A percentile compares a stretch with the other conserved stretches of the same genome.
These are phyloP conservation scores for Conopomorpha cramerella DNA, from an alignment of 1,140 invertebrate species.

Conservation along the genomic window DNA sequence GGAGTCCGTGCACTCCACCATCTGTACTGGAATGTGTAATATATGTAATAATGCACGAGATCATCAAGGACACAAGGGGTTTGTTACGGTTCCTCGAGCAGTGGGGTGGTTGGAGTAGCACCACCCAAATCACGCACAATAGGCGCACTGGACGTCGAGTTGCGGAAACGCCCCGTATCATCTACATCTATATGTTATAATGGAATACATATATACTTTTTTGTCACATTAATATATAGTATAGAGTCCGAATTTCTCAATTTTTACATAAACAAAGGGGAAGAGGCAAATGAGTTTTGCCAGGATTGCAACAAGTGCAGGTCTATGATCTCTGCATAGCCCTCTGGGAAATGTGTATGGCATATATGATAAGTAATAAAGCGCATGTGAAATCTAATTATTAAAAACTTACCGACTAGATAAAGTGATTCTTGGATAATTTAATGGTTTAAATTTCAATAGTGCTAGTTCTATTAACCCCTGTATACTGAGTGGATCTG, in stretches of 20 bases:
- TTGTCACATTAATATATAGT: too few relatives aligned
- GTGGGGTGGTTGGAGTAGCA: too few relatives aligned
- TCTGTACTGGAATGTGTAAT: conserved; percentile 73
- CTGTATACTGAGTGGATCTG: conserved; percentile 66
- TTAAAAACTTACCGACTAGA: conserved; percentile 66
- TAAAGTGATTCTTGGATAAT: conserved; percentile 54
- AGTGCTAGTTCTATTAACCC: conserved; percentile 67
- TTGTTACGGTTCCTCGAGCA: too few relatives aligned
- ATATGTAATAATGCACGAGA: conserved; percentile 2
- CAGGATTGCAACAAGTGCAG: too few relatives aligned
- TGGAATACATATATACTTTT: too few relatives aligned
- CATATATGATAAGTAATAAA: not conserved
- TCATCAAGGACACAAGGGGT: not conserved
- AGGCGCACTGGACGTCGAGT: too few relatives aligned
- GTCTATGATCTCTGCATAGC: too few relatives aligned
- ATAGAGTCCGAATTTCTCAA: too few relatives aligned
- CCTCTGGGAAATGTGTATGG: not conserved
- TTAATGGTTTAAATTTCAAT: conserved; percentile 42
- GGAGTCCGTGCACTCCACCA: conserved; percentile 72
- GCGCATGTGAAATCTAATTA: not conserved
- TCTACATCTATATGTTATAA: too few relatives aligned
- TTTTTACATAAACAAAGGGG: not conserved
- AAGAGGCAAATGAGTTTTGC: not conserved
- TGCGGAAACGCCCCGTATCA: too few relatives aligned
- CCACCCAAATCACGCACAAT: too few relatives aligned